These are phyloP conservation scores for Coptodon rendalli DNA, from an alignment of 2,113 vertebrate species.

Conservation along the genomic window DNA sequence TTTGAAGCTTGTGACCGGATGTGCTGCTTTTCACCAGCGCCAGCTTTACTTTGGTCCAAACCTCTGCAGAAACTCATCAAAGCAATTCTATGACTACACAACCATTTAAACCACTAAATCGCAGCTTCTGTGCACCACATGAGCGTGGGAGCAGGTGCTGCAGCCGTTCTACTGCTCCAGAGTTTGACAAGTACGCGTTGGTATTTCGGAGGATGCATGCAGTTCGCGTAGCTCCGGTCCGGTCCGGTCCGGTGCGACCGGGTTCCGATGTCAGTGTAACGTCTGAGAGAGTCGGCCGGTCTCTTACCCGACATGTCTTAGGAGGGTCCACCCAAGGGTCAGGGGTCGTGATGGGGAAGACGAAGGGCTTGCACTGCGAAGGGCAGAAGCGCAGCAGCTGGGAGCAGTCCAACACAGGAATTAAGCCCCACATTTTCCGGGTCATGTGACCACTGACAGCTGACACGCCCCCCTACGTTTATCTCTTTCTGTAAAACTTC, in stretches of 20 bases:
- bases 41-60: constrained; percentile 18
- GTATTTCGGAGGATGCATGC: not conserved
- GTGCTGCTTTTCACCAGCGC: rapidly evolving
- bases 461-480: constrained; percentile 38
- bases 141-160: rapidly evolving
- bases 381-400: constrained; percentile 53
- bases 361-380: constrained; percentile 14
- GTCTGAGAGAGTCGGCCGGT: not conserved
- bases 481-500: not conserved
- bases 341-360: not conserved
- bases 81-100: not conserved
- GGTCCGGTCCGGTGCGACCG: not conserved
- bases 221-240: not conserved
- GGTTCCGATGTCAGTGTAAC: not conserved
- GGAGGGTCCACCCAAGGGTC: not conserved
- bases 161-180: not conserved
- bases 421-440: constrained; percentile 63
- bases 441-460: constrained; percentile 57
- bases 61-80: not conserved
- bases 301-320: constrained; percentile 60
- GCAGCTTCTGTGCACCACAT: not conserved
- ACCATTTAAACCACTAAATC: not conserved
- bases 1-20: constrained; percentile 24
- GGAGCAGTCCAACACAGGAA: constrained; percentile 42
- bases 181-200: not conserved